A percentile compares a stretch with the other conserved stretches of the same genome.
Evolutionary conservation across 2,797 vertebrate genomes (phyloP).

Genomic region (Fundulus diaphanus): DNA sequence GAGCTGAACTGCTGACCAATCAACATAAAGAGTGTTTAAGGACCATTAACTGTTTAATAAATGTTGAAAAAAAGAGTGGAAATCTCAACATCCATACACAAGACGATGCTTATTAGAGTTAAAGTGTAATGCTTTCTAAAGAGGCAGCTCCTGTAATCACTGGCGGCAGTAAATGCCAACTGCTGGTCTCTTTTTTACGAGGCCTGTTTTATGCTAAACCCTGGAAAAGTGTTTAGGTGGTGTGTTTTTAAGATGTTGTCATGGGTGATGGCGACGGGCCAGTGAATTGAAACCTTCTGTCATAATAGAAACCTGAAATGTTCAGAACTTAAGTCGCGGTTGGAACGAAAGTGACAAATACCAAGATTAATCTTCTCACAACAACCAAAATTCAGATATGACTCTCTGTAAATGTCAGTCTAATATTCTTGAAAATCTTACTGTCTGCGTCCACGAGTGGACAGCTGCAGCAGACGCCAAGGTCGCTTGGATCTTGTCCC

Average conservation of each 20-base stretch:
- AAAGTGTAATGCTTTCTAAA: conserved; percentile 55
- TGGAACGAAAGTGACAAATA: conserved; percentile 34
- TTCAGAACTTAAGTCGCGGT: conserved; percentile 32
- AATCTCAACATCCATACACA: conserved; percentile 2
- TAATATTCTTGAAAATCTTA: background rate
- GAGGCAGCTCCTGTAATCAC: conserved; percentile 68
- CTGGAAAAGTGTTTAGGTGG: conserved; percentile 60
- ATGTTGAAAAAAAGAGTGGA: conserved; percentile 14
- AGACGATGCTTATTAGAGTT: conserved; percentile 24
- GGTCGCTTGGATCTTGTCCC: conserved; percentile 51
- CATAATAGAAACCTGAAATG: conserved; percentile 41
- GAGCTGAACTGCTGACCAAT: conserved; percentile 18
- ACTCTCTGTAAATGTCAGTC: background rate
- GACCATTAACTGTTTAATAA: conserved; percentile 11
- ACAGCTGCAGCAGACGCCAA: conserved; percentile 61
- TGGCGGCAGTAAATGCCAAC: conserved; percentile 53
- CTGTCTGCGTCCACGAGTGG: conserved; percentile 6
- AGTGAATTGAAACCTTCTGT: conserved; percentile 45
- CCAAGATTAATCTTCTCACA: conserved; percentile 18
- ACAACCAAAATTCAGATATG: background rate
- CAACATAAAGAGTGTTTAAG: conserved; percentile 9
- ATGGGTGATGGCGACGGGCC: conserved; percentile 60
- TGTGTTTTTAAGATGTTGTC: conserved; percentile 52
- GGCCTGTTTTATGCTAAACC: conserved; percentile 48
- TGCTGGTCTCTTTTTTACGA: conserved; percentile 66